Evolutionary conservation across 2,797 vertebrate species (phyloP).

Genomic region (Lepilemur septentrionalis): DNA sequence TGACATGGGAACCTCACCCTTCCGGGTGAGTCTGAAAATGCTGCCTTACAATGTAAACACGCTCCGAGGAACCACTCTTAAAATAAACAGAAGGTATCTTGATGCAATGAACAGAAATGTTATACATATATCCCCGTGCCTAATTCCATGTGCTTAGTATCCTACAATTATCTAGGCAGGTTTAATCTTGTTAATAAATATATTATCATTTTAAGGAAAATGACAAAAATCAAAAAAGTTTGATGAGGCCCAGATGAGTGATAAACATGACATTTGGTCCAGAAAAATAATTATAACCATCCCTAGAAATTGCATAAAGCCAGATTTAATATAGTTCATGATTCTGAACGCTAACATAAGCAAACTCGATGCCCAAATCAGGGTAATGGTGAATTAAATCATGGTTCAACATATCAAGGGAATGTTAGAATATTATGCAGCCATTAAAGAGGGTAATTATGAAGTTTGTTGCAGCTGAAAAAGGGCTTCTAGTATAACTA

Average conservation of each 20-base stretch:
- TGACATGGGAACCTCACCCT: rapidly evolving
- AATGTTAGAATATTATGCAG: background rate
- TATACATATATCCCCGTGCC: background rate
- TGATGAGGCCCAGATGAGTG: background rate
- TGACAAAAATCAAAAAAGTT: background rate
- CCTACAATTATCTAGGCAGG: background rate
- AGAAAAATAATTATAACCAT: background rate
- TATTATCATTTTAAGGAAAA: conserved; percentile 19
- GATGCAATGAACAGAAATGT: background rate
- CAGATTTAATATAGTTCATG: background rate
- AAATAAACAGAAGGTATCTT: background rate
- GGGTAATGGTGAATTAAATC: background rate
- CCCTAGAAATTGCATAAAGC: background rate
- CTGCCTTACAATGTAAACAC: background rate
- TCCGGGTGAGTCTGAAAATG: background rate
- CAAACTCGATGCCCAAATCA: background rate
- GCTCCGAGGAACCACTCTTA: background rate
- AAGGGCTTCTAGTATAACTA: background rate
- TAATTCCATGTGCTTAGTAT: background rate
- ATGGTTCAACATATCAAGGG: background rate
- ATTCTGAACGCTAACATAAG: background rate
- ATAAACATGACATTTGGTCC: background rate
- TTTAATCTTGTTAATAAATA: conserved; percentile 27
- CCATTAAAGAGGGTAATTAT: background rate
- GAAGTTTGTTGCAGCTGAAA: background rate